These are phyloP conservation scores for Frankliniella fusca DNA, from an alignment of 2,888 invertebrate species.

Conservation along the genomic window DNA sequence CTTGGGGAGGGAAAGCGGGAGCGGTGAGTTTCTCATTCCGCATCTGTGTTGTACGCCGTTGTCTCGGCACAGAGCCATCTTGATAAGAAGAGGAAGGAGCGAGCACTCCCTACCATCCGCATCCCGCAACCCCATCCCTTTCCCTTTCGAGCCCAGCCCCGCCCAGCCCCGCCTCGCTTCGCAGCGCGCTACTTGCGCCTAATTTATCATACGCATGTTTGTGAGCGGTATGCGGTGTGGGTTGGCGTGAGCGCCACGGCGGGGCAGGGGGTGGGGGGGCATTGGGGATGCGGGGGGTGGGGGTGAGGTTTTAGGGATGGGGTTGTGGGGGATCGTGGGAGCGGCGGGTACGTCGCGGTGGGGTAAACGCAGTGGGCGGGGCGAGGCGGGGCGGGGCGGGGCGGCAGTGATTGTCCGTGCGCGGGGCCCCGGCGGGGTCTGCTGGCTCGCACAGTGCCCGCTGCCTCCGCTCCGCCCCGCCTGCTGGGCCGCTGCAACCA, in stretches of 20 bases:
- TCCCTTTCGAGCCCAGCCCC: background rate
- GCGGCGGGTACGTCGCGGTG: no score
- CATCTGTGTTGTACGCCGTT: slow-evolving; percentile 18
- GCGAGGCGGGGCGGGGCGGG: no score
- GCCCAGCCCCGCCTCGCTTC: background rate
- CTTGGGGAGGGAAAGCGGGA: background rate
- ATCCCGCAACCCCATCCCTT: background rate
- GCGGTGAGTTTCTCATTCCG: slow-evolving; percentile 23
- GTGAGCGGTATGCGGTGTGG: background rate
- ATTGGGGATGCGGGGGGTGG: background rate
- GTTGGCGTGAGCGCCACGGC: background rate
- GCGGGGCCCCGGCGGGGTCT: background rate
- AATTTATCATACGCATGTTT: slow-evolving; percentile 15
- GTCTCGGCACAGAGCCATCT: slow-evolving; percentile 21
- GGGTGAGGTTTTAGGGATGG: no score
- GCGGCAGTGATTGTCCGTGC: background rate
- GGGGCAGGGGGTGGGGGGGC: background rate
- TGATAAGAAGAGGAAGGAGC: slow-evolving; percentile 20
- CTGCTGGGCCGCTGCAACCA: no score
- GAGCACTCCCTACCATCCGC: background rate
- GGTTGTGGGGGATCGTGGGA: no score
- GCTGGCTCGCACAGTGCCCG: no score
- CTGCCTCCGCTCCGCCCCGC: no score
- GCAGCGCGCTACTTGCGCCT: slow-evolving; percentile 9
- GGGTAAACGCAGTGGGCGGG: no score